Conservation (phyloP, 1,140 invertebrate species). For the Kradibia gibbosae region DNA sequence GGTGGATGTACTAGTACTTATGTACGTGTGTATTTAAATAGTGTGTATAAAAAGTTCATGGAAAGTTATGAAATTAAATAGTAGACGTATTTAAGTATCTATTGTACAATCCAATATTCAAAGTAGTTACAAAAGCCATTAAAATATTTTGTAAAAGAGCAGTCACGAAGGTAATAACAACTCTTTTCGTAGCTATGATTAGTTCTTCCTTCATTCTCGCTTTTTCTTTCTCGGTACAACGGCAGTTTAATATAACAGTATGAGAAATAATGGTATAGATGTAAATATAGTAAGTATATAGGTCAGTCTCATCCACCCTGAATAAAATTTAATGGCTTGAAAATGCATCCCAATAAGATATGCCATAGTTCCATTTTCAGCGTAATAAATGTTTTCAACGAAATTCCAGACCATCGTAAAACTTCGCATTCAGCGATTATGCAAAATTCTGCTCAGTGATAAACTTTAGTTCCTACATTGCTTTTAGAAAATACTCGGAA, state of each 20-base stretch:
- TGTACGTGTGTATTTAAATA: not conserved
- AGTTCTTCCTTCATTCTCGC: constrained; percentile 2
- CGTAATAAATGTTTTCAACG: not conserved
- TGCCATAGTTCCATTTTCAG: not conserved
- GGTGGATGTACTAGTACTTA: not conserved
- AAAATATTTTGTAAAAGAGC: constrained; percentile 3
- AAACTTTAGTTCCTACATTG: not conserved
- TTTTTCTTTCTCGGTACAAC: not conserved
- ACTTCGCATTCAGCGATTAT: not conserved
- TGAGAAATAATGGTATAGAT: constrained; percentile 21
- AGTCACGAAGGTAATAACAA: not conserved
- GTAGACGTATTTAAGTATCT: not conserved
- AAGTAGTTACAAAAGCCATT: not conserved
- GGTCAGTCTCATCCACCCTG: not conserved
- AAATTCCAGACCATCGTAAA: not conserved
- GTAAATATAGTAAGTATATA: constrained; percentile 7
- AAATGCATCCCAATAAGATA: not conserved
- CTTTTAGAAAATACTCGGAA: not conserved
- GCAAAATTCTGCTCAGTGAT: not conserved
- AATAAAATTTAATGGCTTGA: constrained; percentile 4
- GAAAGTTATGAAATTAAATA: not conserved
- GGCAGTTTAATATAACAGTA: not conserved
- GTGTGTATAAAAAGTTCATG: not conserved
- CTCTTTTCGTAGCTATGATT: not conserved
- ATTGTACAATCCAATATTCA: not conserved